A percentile compares a stretch with the other conserved stretches of the same genome.
Conservation (phyloP, 1,140 invertebrate species). For the Cotesia chilonis region DNA sequence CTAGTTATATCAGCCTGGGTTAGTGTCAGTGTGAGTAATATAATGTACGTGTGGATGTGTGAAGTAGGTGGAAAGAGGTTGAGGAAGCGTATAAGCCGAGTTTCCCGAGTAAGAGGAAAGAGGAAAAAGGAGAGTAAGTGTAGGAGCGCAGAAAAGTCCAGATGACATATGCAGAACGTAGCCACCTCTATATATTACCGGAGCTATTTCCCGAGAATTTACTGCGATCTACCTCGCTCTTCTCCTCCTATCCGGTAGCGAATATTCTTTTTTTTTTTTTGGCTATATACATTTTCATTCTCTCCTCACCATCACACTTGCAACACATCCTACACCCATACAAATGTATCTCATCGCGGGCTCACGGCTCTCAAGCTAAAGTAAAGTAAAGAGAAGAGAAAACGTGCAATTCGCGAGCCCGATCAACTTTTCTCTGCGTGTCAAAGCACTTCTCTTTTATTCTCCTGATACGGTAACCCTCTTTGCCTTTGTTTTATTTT, state of each 20-base stretch:
- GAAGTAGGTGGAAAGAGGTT: neutral
- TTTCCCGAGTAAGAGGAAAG: neutral
- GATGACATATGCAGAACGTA: slow-evolving; percentile 37
- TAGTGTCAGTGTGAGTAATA: neutral
- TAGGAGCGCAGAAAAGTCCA: slow-evolving; percentile 16
- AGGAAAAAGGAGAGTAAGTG: slow-evolving; percentile 7
- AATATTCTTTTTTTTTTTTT: slow-evolving; percentile 8
- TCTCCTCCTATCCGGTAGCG: neutral
- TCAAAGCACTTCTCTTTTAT: slow-evolving; percentile 36
- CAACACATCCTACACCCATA: no score
- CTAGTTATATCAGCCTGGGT: neutral
- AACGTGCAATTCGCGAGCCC: slow-evolving; percentile 29
- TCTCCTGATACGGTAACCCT: slow-evolving; percentile 28
- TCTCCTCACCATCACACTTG: slow-evolving; percentile 15
- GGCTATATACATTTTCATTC: slow-evolving; percentile 25
- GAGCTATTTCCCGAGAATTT: slow-evolving; percentile 33
- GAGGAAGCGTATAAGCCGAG: neutral
- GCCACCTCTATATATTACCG: slow-evolving; percentile 36
- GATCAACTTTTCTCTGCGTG: slow-evolving; percentile 28
- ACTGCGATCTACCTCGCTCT: slow-evolving; percentile 30
- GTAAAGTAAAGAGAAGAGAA: slow-evolving; percentile 1
- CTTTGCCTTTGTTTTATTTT: slow-evolving; percentile 21
- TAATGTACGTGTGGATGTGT: neutral
- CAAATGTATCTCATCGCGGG: slow-evolving; percentile 6
- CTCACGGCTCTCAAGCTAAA: slow-evolving; percentile 10